phyloP scores from a whole-genome alignment of 1,140 invertebrate genomes.

The Ceratina japonica region DNA sequence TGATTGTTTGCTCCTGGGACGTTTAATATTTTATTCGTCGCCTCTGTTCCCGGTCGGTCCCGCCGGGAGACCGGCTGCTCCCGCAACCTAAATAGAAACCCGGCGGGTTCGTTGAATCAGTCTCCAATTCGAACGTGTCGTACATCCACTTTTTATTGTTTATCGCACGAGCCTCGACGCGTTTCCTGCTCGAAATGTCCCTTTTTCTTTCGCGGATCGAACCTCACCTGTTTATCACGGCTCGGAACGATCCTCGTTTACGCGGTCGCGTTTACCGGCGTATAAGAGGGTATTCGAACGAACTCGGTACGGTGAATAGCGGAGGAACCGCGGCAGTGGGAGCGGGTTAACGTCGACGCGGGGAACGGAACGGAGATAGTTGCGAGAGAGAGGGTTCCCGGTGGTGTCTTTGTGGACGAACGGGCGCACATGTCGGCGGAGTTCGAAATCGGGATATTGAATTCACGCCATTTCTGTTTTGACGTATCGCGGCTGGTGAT shows the following conservation, averaged over 20 bases:
- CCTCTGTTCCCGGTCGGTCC: neutral
- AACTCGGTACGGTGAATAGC: neutral
- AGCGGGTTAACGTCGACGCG: neutral
- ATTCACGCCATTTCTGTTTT: constrained; percentile 79
- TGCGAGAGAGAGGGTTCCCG: neutral
- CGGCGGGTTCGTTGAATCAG: too few species aligned
- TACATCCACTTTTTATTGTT: too few species aligned
- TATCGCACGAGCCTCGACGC: too few species aligned
- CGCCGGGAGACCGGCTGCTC: neutral
- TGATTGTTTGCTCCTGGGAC: neutral
- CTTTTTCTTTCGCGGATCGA: neutral
- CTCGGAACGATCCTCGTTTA: neutral
- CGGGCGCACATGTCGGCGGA: constrained; percentile 55
- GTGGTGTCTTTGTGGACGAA: constrained; percentile 39
- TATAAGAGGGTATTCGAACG: neutral
- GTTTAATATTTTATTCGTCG: constrained; percentile 2
- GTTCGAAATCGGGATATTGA: constrained; percentile 73
- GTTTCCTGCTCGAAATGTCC: too few species aligned
- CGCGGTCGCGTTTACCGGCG: neutral
- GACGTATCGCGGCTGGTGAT: constrained; percentile 73
- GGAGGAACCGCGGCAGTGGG: neutral
- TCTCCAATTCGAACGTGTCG: too few species aligned
- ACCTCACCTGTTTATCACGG: neutral
- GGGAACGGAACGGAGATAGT: neutral
- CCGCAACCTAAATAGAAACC: too few species aligned